These are phyloP conservation scores for Brachyalestes nurse DNA, from an alignment of 2,797 vertebrate species.

Conservation along the genomic window DNA sequence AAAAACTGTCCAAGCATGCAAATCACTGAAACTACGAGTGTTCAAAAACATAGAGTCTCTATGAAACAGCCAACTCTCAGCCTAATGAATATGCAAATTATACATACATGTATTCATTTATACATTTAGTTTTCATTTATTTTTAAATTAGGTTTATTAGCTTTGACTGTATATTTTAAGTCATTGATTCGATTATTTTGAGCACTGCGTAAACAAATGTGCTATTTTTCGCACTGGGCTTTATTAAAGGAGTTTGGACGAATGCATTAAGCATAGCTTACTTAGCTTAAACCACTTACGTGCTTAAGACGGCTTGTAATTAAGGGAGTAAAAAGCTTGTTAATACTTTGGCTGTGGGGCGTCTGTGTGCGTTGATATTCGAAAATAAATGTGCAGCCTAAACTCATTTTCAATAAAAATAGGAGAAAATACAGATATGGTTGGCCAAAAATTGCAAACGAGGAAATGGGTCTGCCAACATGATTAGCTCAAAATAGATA, in stretches of 20 bases:
- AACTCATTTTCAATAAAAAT: background rate
- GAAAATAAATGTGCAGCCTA: background rate
- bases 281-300: background rate
- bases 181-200: background rate
- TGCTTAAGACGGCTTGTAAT: background rate
- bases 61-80: no score
- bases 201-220: background rate
- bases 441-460: no score
- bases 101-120: no score
- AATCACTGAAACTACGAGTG: background rate
- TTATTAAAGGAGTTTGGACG: background rate
- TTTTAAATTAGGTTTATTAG: no score
- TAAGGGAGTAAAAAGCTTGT: background rate
- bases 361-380: background rate
- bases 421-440: background rate
- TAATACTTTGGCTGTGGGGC: background rate
- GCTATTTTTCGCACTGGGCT: background rate
- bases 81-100: no score
- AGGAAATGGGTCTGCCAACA: no score
- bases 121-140: no score
- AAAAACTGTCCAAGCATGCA: background rate
- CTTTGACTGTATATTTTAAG: background rate
- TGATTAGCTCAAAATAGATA: no score
- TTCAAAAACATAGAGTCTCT: no score
- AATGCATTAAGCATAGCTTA: background rate